phyloP scores from a whole-genome alignment of 2,888 invertebrate species.

The Trichopria drosophilae region DNA sequence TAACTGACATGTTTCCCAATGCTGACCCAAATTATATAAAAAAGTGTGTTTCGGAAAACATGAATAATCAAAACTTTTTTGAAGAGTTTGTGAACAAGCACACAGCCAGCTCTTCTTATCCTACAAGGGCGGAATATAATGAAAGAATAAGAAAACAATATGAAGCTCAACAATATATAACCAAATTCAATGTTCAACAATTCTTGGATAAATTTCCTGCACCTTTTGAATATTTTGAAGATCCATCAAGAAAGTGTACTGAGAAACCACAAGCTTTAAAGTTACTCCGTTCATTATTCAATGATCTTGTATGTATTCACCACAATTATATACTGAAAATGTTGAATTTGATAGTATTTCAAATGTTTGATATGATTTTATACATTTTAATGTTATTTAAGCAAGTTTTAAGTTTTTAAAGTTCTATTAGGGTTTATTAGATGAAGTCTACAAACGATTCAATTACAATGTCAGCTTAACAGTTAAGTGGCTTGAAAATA shows the following conservation, averaged over 20 bases:
- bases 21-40: conserved; percentile 49
- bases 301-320: too few species aligned
- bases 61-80: conserved; percentile 32
- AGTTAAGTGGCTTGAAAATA: not conserved
- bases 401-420: not conserved
- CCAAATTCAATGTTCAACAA: conserved; percentile 56
- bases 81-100: conserved; percentile 41
- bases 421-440: not conserved
- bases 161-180: conserved; percentile 52
- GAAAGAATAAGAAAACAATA: not conserved
- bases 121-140: conserved; percentile 36
- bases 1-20: conserved; percentile 48
- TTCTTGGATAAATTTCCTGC: conserved; percentile 60
- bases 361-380: conserved; percentile 27
- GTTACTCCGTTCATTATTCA: too few species aligned
- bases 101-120: conserved; percentile 42
- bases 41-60: conserved; percentile 27
- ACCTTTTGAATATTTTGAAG: conserved; percentile 52
- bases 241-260: conserved; percentile 27
- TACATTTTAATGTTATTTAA: not conserved
- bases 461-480: conserved; percentile 1
- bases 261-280: conserved; percentile 31
- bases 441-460: not conserved
- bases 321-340: too few species aligned
- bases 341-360: conserved; percentile 37